A percentile compares a stretch with the other conserved stretches of the same genome.
phyloP scores from a whole-genome alignment of 2,797 vertebrate genomes.

The Hoplostethus mediterraneus region DNA sequence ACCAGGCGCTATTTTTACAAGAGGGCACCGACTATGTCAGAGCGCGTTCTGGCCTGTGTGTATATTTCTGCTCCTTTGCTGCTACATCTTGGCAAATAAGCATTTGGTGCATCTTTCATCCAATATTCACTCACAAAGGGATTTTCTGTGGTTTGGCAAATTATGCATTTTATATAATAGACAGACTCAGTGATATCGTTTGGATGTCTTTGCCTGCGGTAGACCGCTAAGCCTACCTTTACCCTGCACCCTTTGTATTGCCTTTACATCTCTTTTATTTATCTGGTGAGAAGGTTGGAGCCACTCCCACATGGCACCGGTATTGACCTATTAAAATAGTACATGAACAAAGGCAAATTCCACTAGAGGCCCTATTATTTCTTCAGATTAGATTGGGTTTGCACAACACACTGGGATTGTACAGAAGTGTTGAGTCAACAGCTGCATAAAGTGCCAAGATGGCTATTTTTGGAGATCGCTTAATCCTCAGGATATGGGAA shows the following conservation, averaged over 20 bases:
- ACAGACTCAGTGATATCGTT: not conserved
- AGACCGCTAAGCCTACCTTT: not conserved
- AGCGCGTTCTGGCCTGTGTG: not conserved
- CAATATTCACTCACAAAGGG: not conserved
- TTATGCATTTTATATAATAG: not conserved
- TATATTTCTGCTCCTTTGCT: not conserved
- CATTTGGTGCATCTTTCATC: not conserved
- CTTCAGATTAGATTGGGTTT: slow-evolving; percentile 10
- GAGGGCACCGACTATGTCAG: not conserved
- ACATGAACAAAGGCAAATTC: slow-evolving; percentile 18
- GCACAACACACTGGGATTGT: not conserved
- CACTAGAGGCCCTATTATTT: slow-evolving; percentile 25
- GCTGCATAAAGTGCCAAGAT: slow-evolving; percentile 12
- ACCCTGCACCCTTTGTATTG: not conserved
- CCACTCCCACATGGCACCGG: not conserved
- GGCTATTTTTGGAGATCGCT: slow-evolving; percentile 34
- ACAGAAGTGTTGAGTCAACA: slow-evolving; percentile 36
- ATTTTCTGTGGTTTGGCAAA: not conserved
- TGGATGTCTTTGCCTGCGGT: not conserved
- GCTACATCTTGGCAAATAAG: not conserved
- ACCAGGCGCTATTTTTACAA: slow-evolving; percentile 2
- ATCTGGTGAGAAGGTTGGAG: not conserved
- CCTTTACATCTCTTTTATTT: not conserved
- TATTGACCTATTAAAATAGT: slow-evolving; percentile 14
- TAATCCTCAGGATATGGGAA: slow-evolving; percentile 36